phyloP scores from a whole-genome alignment of 2,113 vertebrate genomes.

The Vidua macroura region DNA sequence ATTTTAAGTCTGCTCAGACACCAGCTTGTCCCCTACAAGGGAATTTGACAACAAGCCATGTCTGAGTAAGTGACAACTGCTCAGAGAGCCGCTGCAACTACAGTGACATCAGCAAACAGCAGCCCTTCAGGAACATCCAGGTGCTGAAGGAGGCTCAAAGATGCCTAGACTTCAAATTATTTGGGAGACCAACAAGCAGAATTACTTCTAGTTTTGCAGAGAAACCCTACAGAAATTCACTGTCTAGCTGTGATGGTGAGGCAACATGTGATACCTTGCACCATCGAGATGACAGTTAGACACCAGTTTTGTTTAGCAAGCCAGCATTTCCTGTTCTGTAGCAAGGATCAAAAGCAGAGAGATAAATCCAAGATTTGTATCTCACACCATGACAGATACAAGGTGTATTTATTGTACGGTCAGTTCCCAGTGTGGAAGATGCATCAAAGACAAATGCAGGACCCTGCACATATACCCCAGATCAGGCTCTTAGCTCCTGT shows the following conservation, averaged over 20 bases:
- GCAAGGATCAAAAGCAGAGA: not conserved
- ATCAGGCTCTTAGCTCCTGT: fast-evolving
- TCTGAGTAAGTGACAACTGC: not conserved
- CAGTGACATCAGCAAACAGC: not conserved
- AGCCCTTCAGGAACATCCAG: not conserved
- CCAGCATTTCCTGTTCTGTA: not conserved
- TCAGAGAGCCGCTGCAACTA: not conserved
- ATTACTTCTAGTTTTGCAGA: not conserved
- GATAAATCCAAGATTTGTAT: not conserved
- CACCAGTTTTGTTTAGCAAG: not conserved
- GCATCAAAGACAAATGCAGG: not conserved
- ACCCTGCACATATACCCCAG: not conserved
- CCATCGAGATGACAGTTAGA: not conserved
- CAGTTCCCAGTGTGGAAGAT: not conserved
- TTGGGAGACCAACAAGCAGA: not conserved
- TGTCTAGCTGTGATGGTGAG: not conserved
- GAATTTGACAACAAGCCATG: not conserved
- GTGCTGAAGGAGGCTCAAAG: not conserved
- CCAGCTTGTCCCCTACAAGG: not conserved
- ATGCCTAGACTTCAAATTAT: not conserved
- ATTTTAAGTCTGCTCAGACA: not conserved
- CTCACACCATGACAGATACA: not conserved
- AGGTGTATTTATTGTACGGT: not conserved
- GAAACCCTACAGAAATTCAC: not conserved
- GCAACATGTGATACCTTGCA: not conserved